phyloP scores from a whole-genome alignment of 2,797 vertebrate genomes.

The Pantherophis alleghaniensis region DNA sequence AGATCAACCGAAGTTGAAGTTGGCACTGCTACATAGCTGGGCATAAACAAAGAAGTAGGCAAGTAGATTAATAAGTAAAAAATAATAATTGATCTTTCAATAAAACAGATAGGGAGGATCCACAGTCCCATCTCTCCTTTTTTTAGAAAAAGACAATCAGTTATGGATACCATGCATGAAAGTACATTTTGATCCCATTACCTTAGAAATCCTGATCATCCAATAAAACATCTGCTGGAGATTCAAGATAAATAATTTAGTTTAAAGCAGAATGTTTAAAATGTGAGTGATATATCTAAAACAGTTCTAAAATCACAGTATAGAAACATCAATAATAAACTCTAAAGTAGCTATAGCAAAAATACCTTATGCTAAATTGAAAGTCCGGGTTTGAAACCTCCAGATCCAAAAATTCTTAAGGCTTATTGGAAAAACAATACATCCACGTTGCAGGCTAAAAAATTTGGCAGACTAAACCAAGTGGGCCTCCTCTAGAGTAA shows the following conservation, averaged over 20 bases:
- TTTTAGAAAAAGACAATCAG: not conserved
- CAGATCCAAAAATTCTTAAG: not conserved
- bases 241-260: not conserved
- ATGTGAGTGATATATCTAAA: not conserved
- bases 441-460: not conserved
- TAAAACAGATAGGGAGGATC: not conserved
- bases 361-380: not conserved
- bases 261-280: not conserved
- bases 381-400: not conserved
- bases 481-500: not conserved
- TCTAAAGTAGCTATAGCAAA: not conserved
- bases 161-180: not conserved
- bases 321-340: not conserved
- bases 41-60: not conserved
- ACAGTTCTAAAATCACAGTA: not conserved
- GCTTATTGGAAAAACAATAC: not conserved
- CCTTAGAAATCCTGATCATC: not conserved
- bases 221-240: not conserved
- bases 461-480: not conserved
- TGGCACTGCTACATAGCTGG: not conserved
- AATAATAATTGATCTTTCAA: not conserved
- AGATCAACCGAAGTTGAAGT: not conserved
- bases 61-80: not conserved
- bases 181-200: not conserved
- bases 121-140: not conserved